Evolutionary conservation across 1,140 invertebrate species (phyloP), one percentile per base, ranked within the genome.

Genomic region (Heterodera schachtii): DNA sequence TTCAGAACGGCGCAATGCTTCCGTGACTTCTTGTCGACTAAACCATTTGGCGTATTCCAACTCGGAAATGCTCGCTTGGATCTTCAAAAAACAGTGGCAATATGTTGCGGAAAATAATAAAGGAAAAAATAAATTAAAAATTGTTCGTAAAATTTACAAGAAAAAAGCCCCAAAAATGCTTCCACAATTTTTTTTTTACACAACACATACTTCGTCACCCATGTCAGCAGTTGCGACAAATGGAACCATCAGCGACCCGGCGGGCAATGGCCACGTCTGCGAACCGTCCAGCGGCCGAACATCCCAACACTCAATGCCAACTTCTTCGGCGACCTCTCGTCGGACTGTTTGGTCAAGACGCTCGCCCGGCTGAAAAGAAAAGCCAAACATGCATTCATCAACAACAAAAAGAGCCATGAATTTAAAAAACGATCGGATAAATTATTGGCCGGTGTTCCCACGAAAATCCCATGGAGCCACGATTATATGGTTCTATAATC

Each of bases 221-320:
- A 89, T 90, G 7, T 87, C 85, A 19, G 90, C 91, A 75, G 90
- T 88, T 0, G 91, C 92, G 49, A 90, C 87, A 82, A 92, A 92
- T 1, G 92, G 92, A 8, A 92, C 86, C 92, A 93, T 93, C 2
- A 93, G 87, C 31, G 91, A 91, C 19, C 91, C 90, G 52, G 89
- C 87, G 11, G 92, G 92, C 84, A 92, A 91, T 7, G 92, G 92
- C 92, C 93, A 93, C 60, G 92, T 91, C 85, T 93, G 92, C 75
- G 91, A 92, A 52, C 82, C 66, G 9, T 90, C 91, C 78, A 92
- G 90, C 82, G 92, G 92, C 46, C 91, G 86, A 21, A 93, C 90
- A n/a, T 88, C 81, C 6, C 90, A 90, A 9, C 92, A 91, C 70
- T 91, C 90, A 11, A 93, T 85, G n/a, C 92, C 92, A 81, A 92